Percentiles rank a stretch among this genome's conserved stretches.
Evolutionary conservation across 2,797 vertebrate species (phyloP).

Genomic region (Furcifer pardalis): DNA sequence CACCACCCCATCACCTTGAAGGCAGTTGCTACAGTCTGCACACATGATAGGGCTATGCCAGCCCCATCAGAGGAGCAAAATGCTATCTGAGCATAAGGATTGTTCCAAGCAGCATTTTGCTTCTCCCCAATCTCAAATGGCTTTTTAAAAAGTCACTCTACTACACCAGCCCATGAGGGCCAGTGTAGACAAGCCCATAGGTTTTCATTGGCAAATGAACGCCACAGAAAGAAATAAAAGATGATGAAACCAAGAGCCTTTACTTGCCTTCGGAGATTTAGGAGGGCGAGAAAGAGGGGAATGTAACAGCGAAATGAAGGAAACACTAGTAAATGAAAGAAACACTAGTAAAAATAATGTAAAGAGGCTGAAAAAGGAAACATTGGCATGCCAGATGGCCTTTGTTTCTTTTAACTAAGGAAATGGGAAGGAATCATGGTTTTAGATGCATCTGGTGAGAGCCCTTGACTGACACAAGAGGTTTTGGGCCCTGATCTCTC

Average conservation of each 20-base stretch:
- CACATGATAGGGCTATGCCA: too few relatives aligned
- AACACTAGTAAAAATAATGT: neutral
- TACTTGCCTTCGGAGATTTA: neutral
- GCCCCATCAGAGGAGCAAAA: too few relatives aligned
- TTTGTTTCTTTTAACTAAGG: neutral
- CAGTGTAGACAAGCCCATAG: too few relatives aligned
- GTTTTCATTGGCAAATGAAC: neutral
- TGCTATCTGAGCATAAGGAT: too few relatives aligned
- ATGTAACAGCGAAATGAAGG: neutral
- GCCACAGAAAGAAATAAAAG: neutral
- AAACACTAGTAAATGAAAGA: neutral
- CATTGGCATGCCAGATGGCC: neutral
- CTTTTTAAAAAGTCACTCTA: too few relatives aligned
- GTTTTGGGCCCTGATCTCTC: neutral
- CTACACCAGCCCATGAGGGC: too few relatives aligned
- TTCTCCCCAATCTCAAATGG: too few relatives aligned
- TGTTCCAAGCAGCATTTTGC: too few relatives aligned
- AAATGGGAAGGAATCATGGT: neutral
- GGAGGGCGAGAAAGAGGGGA: neutral
- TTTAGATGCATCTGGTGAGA: neutral
- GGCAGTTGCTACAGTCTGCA: too few relatives aligned
- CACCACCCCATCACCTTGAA: too few relatives aligned
- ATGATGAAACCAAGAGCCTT: neutral
- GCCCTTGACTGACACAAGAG: constrained; percentile 6
- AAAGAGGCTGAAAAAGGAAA: neutral